Base-by-base conservation (phyloP, 2,113 vertebrate species). In the Nibea coibor region DNA sequence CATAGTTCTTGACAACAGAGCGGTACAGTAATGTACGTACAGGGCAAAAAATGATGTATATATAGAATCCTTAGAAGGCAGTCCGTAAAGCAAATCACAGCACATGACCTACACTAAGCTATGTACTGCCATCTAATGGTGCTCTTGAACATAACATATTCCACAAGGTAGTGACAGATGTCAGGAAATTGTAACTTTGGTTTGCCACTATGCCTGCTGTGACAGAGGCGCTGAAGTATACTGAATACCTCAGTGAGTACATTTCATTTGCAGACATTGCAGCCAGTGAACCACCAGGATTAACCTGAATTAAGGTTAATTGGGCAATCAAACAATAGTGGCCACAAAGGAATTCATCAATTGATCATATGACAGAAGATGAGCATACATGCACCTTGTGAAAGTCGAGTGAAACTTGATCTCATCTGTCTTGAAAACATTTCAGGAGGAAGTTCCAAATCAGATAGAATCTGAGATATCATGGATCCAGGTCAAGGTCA, bases 81-180 rank as follows among this genome's bases (percentile, higher is more conserved):
- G 53, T 31, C 56, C 19, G 42, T 4, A 68, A 53, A 3, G 6
- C 20, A 6, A 1, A 48, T 26, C 22, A 26, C 22, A 42, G 26
- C 54, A 31, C 6, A 28, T 12, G 12, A 84, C 19, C 17, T 19
- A 63, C 48, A 53, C n/a, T 20, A 59, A 73, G 80, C 75, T 75
- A 68, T 76, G 72, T 86, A 7, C 83, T 82, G 72, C 81, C 89
- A 67, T 59, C 83, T 62, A 75, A 62, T 75, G 80, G 39, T 24
- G 47, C 5, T 51, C 15, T 2, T 17, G 53, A 50, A 26, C 28
- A 57, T 19, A 50, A 45, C 9, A 39, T 17, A 17, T 31, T 26
- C 16, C 17, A 17, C 17, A 31, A 20, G 17, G 19, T 31, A 2
- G 54, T 56, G 14, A 59, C 57, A 59, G 24, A 10, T 31, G 56